Percentiles rank a stretch among this genome's conserved stretches.
Evolutionary conservation across 64 coral and sea anemone species (phyloP).

Genomic region (Platygyra sinensis): DNA sequence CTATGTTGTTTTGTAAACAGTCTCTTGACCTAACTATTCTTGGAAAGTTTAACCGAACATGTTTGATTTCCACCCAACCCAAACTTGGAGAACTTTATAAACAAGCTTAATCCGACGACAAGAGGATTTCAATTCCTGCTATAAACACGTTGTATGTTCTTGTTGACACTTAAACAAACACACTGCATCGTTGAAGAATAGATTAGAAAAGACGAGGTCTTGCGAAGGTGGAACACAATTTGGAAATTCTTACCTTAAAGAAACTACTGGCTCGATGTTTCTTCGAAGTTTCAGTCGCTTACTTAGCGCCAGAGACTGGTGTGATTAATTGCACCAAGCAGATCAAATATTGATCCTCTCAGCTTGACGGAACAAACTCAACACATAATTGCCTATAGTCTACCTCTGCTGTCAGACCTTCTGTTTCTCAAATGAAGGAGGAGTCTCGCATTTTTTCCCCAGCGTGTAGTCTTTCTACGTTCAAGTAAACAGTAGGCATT

Average conservation of each 20-base stretch:
- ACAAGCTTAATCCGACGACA: not conserved
- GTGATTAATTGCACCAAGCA: not conserved
- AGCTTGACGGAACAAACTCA: slow-evolving; percentile 12
- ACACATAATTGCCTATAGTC: not conserved
- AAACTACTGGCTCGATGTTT: not conserved
- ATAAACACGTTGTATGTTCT: slow-evolving; percentile 2
- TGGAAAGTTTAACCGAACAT: not conserved
- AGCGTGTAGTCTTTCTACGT: not conserved
- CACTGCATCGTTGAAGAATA: not conserved
- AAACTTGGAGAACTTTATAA: not conserved
- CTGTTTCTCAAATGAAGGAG: not conserved
- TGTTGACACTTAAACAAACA: not conserved
- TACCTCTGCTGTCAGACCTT: not conserved
- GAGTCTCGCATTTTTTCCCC: not conserved
- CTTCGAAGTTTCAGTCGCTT: not conserved
- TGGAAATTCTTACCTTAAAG: slow-evolving; percentile 6
- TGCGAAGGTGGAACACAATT: not conserved
- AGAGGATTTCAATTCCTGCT: not conserved
- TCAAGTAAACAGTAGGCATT: not conserved
- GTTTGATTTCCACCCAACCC: not conserved
- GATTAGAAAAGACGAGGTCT: no score
- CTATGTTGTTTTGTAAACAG: not conserved
- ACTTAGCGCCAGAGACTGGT: not conserved
- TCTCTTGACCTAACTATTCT: not conserved
- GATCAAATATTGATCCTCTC: not conserved